phyloP scores from a whole-genome alignment of 1,140 invertebrate species.

The Orussus abietinus region DNA sequence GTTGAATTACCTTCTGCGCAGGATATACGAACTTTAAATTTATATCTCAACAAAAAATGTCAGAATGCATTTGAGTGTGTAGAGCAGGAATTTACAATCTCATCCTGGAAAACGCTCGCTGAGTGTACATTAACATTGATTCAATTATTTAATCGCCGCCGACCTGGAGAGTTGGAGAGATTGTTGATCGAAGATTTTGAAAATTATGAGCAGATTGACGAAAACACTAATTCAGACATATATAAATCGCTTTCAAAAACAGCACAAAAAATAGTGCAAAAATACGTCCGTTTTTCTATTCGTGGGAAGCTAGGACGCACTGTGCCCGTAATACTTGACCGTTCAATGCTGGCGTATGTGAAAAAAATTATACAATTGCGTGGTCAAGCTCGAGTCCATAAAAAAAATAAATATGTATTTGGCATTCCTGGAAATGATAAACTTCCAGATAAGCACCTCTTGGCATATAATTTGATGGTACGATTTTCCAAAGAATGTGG shows the following conservation, averaged over 20 bases:
- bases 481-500: too few species aligned
- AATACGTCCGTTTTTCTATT: slow-evolving; percentile 9
- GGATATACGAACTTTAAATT: not conserved
- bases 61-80: not conserved
- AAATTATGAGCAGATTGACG: slow-evolving; percentile 1
- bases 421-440: slow-evolving; percentile 11
- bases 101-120: slow-evolving; percentile 1
- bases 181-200: slow-evolving; percentile 4
- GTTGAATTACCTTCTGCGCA: not conserved
- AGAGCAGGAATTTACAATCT: not conserved
- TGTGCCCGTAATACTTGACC: slow-evolving; percentile 3
- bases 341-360: not conserved
- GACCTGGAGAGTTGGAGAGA: slow-evolving; percentile 9
- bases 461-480: too few species aligned
- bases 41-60: not conserved
- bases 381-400: not conserved
- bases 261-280: slow-evolving; percentile 1
- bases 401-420: slow-evolving; percentile 16
- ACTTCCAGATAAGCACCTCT: too few species aligned
- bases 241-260: slow-evolving; percentile 4
- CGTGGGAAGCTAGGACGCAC: slow-evolving; percentile 3
- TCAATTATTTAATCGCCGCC: slow-evolving; percentile 12
- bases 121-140: slow-evolving; percentile 3
- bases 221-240: slow-evolving; percentile 5
- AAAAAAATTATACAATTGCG: slow-evolving; percentile 3